These are phyloP conservation scores for Melanerpes aurifrons DNA, from an alignment of 2,113 vertebrate genomes.

Conservation along the genomic window DNA sequence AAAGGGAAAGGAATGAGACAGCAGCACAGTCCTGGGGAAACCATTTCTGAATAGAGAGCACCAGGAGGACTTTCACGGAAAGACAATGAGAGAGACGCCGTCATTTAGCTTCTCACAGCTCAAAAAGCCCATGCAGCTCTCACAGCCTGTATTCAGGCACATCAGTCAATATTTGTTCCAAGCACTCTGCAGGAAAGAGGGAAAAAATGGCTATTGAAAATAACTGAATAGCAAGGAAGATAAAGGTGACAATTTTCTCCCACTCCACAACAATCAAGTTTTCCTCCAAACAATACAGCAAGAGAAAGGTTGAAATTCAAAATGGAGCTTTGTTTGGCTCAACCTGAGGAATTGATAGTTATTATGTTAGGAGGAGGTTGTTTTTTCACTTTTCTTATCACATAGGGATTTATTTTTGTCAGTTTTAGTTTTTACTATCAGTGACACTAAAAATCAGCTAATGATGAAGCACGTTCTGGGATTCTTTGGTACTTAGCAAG, in stretches of 20 bases:
- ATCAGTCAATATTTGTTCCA: not conserved
- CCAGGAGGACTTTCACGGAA: not conserved
- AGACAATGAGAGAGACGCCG: not conserved
- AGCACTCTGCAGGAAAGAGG: not conserved
- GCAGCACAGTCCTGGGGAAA: not conserved
- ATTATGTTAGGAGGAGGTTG: fast-evolving
- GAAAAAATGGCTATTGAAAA: not conserved
- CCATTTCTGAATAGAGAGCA: not conserved
- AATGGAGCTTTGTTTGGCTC: not conserved
- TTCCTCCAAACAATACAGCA: not conserved
- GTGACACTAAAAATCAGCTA: not conserved
- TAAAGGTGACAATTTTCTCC: not conserved
- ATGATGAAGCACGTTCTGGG: not conserved
- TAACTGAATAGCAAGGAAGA: not conserved
- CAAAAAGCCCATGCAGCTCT: not conserved
- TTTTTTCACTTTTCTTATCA: not conserved
- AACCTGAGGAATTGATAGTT: not conserved
- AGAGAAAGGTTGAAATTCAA: not conserved
- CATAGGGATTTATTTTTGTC: not conserved
- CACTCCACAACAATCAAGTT: not conserved
- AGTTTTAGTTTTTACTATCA: not conserved
- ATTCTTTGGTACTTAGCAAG: not conserved
- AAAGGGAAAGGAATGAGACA: not conserved
- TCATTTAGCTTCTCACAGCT: not conserved
- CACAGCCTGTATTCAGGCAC: not conserved